A percentile compares a stretch with the other conserved stretches of the same genome.
These are phyloP conservation scores for Caenorhabditis briggsae DNA, from an alignment of 1,140 invertebrate species.

Conservation along the genomic window DNA sequence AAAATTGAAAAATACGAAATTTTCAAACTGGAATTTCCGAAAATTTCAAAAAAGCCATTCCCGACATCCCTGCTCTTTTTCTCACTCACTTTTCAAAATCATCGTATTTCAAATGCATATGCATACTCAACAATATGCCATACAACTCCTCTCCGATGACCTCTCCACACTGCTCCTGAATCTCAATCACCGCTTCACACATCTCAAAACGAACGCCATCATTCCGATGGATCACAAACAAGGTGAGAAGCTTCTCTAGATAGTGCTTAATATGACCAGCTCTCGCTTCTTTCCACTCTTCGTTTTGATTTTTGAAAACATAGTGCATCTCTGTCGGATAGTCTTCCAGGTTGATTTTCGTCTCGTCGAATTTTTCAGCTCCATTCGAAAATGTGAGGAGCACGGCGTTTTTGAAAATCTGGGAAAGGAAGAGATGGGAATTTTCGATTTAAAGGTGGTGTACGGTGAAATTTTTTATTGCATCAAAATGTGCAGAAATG, in stretches of 20 bases:
- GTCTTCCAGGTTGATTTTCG: background rate
- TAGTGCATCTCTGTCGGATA: background rate
- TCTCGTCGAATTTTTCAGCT: background rate
- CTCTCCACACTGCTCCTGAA: background rate
- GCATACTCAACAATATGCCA: background rate
- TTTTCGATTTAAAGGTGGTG: no score
- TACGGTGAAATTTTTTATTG: no score
- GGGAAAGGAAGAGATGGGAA: background rate
- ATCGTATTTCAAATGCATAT: background rate
- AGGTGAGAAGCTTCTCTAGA: background rate
- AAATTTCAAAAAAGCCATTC: no score
- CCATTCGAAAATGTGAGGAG: background rate
- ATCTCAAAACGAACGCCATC: background rate
- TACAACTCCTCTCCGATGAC: background rate
- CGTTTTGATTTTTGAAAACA: background rate
- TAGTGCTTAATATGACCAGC: background rate
- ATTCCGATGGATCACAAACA: background rate
- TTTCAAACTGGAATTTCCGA: no score
- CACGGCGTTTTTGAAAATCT: constrained; percentile 6
- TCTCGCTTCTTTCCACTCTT: background rate
- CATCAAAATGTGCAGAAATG: no score
- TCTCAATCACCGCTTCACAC: background rate
- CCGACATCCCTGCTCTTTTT: no score
- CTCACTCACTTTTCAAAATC: background rate
- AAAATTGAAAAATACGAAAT: no score